phyloP scores from a whole-genome alignment of 2,113 vertebrate species.

The Erythrolamprus reginae region DNA sequence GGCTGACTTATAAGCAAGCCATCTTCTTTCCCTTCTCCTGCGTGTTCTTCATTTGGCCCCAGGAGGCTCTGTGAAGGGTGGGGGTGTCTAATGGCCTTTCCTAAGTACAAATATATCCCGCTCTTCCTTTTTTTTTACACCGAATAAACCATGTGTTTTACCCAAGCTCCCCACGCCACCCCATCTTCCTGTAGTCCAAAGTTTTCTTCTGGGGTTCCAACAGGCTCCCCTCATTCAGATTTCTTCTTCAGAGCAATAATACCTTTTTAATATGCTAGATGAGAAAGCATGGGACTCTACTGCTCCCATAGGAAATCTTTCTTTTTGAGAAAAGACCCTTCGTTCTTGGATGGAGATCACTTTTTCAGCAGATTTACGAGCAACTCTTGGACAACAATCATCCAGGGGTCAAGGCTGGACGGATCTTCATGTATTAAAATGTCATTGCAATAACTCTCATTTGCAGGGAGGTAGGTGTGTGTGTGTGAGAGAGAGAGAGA shows the following conservation, averaged over 20 bases:
- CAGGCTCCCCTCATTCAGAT: conserved; percentile 61
- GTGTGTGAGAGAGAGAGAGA: no score
- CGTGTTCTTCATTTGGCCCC: background rate
- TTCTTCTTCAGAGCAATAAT: conserved; percentile 71
- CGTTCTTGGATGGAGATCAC: conserved; percentile 60
- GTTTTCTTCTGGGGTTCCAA: conserved; percentile 49
- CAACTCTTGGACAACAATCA: conserved; percentile 21
- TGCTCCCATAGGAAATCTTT: conserved; percentile 33
- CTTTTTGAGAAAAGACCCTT: conserved; percentile 33
- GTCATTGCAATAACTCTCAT: background rate
- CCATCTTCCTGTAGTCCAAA: conserved; percentile 61
- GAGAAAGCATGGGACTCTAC: conserved; percentile 63
- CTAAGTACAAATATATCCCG: background rate
- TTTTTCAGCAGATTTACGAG: conserved; percentile 48
- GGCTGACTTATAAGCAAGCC: background rate
- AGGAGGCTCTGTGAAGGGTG: rapidly evolving
- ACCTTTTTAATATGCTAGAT: conserved; percentile 69
- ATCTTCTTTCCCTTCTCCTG: rapidly evolving
- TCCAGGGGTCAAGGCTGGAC: conserved; percentile 38
- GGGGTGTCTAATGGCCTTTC: background rate
- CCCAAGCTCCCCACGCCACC: conserved; percentile 29
- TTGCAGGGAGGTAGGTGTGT: background rate
- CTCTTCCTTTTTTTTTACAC: conserved; percentile 28
- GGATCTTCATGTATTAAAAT: conserved; percentile 41
- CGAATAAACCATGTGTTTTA: conserved; percentile 32